Evolutionary conservation across 2,888 invertebrate genomes (phyloP), one percentile per base, ranked within the genome.

Genomic region (Dyspetes luteomarginatus): DNA sequence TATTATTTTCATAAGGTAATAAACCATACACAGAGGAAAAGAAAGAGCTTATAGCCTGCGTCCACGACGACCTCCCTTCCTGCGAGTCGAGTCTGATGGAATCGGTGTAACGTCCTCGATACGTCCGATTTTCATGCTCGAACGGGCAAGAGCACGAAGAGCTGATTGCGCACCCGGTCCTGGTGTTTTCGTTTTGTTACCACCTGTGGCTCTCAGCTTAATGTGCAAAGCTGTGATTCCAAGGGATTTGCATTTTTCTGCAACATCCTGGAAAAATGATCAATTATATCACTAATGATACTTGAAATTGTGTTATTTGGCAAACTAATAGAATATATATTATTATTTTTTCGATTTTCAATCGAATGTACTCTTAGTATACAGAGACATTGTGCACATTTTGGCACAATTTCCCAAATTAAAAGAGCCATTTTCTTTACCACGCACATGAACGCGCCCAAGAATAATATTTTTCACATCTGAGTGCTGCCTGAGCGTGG

Each of bases 21-120:
- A 82, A 85, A 83, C 62, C 69, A 80, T 82, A 84, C 79, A 83
- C 41, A 80, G 60, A 79, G 56, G 41, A 78, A 79, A 78, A 83
- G 82, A 65, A 93, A 92, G 91, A 93, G 92, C 93, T 95, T 98
- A 99, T 95, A 99, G 95, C 94, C 99, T 96, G 93, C 99, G 97
- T 94, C 99, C 99, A 94, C 99, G 97, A 92, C 99, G 96, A 93
- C 99, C 99, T 92, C 99, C 99, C 97, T 99, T 99, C 95, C 99
- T 98, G 92, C 99, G 96, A 72, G 99, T 99, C 83, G 98, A 97
- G 93, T 99, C 99, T 74, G 99, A 98, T 90, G 99, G 99, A 93
- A 99, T 99, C 22, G 99, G 99, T 7, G 99, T 99, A 7, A 99
- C 99, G 94, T 99, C 99, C 93, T 98, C 99, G 92, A 99, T 99